Evolutionary conservation across 2,113 vertebrate genomes (phyloP).

Genomic region (Ochotona curzoniae): DNA sequence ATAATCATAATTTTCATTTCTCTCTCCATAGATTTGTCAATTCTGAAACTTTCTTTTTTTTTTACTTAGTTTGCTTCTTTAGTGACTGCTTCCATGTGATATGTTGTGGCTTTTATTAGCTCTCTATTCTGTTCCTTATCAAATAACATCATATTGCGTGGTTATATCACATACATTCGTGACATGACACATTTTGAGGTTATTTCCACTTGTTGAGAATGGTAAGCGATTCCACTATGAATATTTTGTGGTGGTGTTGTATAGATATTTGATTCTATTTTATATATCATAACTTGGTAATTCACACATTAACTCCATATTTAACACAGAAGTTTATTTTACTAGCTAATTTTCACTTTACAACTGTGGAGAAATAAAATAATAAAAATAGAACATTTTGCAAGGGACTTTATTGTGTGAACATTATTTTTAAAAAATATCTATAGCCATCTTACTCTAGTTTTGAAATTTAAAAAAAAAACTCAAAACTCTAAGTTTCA

Average conservation of each 20-base stretch:
- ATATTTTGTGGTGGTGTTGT: neutral
- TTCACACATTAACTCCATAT: neutral
- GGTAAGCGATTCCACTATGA: neutral
- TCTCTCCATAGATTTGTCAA: neutral
- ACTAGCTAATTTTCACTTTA: neutral
- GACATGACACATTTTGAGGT: neutral
- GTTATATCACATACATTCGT: neutral
- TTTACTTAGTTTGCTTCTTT: neutral
- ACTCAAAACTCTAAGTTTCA: slow-evolving; percentile 10
- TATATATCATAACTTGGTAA: neutral
- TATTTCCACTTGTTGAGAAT: neutral
- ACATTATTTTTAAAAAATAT: neutral
- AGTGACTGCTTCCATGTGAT: neutral
- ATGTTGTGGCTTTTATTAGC: neutral
- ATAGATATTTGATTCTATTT: neutral
- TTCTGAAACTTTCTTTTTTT: neutral
- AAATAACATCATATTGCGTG: neutral
- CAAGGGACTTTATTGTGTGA: neutral
- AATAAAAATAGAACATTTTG: neutral
- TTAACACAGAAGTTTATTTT: neutral
- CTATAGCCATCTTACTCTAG: neutral
- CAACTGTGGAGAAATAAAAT: neutral
- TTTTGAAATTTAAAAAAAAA: neutral
- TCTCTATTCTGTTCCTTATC: neutral
- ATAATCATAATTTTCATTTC: neutral